Evolutionary conservation across 2,888 invertebrate species (phyloP), one percentile per base, ranked within the genome.

Genomic region (Bombylius major): DNA sequence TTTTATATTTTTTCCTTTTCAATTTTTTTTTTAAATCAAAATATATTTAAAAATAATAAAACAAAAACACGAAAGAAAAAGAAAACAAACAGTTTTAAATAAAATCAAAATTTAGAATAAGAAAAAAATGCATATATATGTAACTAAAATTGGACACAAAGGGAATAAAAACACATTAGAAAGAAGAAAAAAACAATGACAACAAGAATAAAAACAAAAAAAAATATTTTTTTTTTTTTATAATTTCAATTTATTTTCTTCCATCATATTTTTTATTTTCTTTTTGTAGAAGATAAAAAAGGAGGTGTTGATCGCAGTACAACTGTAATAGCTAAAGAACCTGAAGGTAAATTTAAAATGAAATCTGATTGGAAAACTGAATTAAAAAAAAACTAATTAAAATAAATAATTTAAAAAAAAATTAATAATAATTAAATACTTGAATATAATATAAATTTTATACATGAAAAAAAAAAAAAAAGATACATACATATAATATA

Each of bases 321-420:
- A 77, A 92, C 92, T 73, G 92, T 92, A 74, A 91, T 92, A 78
- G 89, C 89, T 74, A 90, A 91, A 83, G 91, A 91, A 71, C 88
- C 89, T 67, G 91, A 91, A 82, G 91, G 71, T 71, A 72, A 71
- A 62, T 62, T 59, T 59, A 45, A 45, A 49, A 23, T 23, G 14
- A 50, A 42, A 50, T 51, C 32, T 14, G 42, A 34, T 39, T 42
- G 47, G 32, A 42, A 44, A 57, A 13, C 50, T 9, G 47, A 23
- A 9, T 48, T n/a, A 51, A 53, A 51, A 44, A 56, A 50, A 47
- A 31, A 56, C 32, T 50, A 42, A 45, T 14, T 33, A 46, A 50
- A 49, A 45, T 51, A 47, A 56, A 36, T 45, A 23, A 47, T 12
- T n/a, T 45, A 45, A 36, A 36, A 36, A n/a, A 53, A 44, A n/a